Percentiles rank a stretch among this genome's conserved stretches.
Evolutionary conservation across 2,888 invertebrate genomes (phyloP).

Genomic region (Melieria picta): DNA sequence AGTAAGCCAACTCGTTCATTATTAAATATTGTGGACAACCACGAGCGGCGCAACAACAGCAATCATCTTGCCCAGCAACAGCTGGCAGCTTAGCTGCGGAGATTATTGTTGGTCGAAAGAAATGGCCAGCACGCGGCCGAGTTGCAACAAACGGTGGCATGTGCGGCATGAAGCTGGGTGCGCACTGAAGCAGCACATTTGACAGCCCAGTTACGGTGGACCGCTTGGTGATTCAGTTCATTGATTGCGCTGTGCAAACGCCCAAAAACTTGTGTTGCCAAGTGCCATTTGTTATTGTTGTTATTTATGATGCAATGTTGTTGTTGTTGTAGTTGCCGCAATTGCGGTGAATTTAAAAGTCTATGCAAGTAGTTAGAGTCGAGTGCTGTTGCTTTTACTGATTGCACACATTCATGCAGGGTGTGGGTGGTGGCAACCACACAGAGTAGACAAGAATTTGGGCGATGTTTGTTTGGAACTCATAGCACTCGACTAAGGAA

Average conservation of each 20-base stretch:
- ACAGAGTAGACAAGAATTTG: too few relatives aligned
- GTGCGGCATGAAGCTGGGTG: conserved; percentile 12
- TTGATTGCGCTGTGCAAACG: conserved; percentile 26
- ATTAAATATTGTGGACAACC: conserved; percentile 6
- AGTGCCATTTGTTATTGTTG: conserved; percentile 5
- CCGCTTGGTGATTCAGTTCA: conserved; percentile 22
- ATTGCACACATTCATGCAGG: too few relatives aligned
- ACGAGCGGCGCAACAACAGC: not conserved
- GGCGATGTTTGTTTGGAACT: too few relatives aligned
- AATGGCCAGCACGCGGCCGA: too few relatives aligned
- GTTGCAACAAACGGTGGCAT: not conserved
- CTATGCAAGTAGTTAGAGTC: not conserved
- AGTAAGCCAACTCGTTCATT: not conserved
- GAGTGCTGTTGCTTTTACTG: not conserved
- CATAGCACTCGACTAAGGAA: too few relatives aligned
- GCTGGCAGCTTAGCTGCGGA: not conserved
- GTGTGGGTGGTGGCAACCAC: too few relatives aligned
- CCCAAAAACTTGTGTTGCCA: conserved; percentile 18
- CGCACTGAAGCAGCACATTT: conserved; percentile 1
- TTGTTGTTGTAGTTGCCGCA: not conserved
- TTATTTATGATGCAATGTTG: not conserved
- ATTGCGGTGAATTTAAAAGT: not conserved
- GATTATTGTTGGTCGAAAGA: not conserved
- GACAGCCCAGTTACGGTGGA: conserved; percentile 9
- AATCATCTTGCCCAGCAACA: not conserved